Conservation (phyloP, 2,797 vertebrate genomes). For the Sardinella longiceps region DNA sequence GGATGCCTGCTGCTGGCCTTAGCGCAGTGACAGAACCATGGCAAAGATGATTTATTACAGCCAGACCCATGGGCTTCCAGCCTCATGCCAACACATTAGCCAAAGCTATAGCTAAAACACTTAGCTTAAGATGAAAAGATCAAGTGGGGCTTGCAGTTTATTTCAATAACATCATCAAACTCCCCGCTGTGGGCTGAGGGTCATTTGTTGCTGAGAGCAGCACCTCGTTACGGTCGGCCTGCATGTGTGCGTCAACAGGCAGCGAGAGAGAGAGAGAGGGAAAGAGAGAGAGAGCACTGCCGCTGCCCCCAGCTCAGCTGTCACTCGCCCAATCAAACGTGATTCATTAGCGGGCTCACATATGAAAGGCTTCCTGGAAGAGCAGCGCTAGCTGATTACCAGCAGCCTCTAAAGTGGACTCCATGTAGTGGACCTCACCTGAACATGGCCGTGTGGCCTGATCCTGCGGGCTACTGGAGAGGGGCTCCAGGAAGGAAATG, state of each 20-base stretch:
- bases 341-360: constrained; percentile 12
- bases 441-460: constrained; percentile 33
- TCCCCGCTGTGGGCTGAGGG: not conserved
- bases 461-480: constrained; percentile 21
- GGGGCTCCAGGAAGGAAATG: constrained; percentile 31
- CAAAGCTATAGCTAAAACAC: not conserved
- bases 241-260: not conserved
- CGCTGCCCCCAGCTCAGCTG: too few species aligned
- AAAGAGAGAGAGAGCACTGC: too few species aligned
- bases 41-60: constrained; percentile 1
- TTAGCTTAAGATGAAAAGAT: not conserved
- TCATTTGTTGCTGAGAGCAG: constrained; percentile 7
- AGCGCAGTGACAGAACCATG: not conserved
- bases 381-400: constrained; percentile 15
- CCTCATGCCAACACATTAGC: not conserved
- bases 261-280: too few species aligned
- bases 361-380: not conserved
- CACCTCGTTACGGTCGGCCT: not conserved
- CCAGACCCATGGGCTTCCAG: not conserved
- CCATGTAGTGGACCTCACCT: constrained; percentile 32
- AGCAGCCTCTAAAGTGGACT: constrained; percentile 17
- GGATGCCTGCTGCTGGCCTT: not conserved
- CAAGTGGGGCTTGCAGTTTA: not conserved
- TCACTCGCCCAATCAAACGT: not conserved
- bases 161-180: constrained; percentile 11